These are phyloP conservation scores for Stegana nigrithorax DNA, from an alignment of 2,888 invertebrate species.

Conservation along the genomic window DNA sequence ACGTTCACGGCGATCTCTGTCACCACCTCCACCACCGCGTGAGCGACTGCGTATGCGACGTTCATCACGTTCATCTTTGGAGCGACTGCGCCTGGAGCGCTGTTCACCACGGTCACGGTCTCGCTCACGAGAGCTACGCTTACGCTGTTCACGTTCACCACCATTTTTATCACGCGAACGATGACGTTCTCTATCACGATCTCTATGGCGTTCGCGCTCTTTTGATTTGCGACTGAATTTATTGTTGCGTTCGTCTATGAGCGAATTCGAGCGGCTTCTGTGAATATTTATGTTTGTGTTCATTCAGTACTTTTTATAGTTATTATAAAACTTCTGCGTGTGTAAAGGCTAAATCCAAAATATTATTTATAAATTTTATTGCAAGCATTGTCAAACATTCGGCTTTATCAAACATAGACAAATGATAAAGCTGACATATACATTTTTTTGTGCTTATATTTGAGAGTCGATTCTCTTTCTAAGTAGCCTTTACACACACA, in stretches of 20 bases:
- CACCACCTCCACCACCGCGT: conserved; percentile 35
- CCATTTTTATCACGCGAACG: conserved; percentile 38
- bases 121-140: conserved; percentile 45
- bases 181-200: conserved; percentile 62
- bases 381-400: conserved; percentile 25
- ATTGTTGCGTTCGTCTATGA: conserved; percentile 53
- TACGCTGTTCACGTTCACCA: conserved; percentile 20
- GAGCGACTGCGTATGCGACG: conserved; percentile 20
- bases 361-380: conserved; percentile 44
- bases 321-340: no score
- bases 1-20: conserved; percentile 57
- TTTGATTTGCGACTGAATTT: conserved; percentile 41
- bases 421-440: no score
- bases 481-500: no score
- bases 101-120: conserved; percentile 39
- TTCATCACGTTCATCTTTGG: conserved; percentile 57
- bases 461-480: no score
- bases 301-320: no score
- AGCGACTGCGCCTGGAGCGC: conserved; percentile 54
- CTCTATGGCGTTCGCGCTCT: conserved; percentile 54
- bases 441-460: no score
- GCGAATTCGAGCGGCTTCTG: conserved; percentile 60
- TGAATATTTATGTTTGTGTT: conserved; percentile 28
- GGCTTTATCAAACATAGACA: no score
- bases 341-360: no score